Evolutionary conservation across 2,888 invertebrate genomes (phyloP), one percentile per base, ranked within the genome.

Genomic region (Pelosia muscerda): DNA sequence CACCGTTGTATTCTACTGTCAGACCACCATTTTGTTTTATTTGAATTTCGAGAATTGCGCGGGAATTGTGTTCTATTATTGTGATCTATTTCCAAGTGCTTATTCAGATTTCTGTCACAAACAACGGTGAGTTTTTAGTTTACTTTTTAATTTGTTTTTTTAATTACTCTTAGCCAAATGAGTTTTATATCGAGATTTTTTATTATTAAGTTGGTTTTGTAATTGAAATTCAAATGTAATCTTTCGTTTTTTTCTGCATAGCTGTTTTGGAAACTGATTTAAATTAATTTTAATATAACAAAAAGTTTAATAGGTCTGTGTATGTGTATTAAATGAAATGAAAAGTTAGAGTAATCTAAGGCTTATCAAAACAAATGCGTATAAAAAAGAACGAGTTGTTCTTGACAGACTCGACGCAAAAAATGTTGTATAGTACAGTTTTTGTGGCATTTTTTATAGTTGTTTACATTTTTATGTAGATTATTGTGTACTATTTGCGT

Each of bases 51-150:
- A 69, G 57, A 49, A 61, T 62, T 72, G 68, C 70, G 76, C 80
- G 75, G 69, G 67, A 78, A 74, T 84, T 82, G 86, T 84, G 82
- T 80, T 79, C 83, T 82, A 77, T 79, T 83, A 75, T 66, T 76
- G 77, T 71, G 72, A 65, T 75, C n/a, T 49, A 49, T 69, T 73
- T 72, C 76, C 73, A 74, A 70, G 56, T 75, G 79, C 74, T 70
- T 71, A 74, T 75, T 68, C 62, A 64, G 65, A 71, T 66, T 74
- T 66, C 42, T 56, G 65, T 76, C 63, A 66, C 69, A 59, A 69
- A 65, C 68, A 65, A 34, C 78, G 84, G 84, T 85, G 71, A 84
- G 83, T 81, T 69, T 63, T 22, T 67, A 75, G 67, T 75, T 74
- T 67, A 63, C 73, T 69, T 70, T 64, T 70, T 80, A 80, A 77